A percentile compares a stretch with the other conserved stretches of the same genome.
These are phyloP conservation scores for Lutraria lutraria DNA, from an alignment of 2,888 invertebrate genomes.

Conservation along the genomic window DNA sequence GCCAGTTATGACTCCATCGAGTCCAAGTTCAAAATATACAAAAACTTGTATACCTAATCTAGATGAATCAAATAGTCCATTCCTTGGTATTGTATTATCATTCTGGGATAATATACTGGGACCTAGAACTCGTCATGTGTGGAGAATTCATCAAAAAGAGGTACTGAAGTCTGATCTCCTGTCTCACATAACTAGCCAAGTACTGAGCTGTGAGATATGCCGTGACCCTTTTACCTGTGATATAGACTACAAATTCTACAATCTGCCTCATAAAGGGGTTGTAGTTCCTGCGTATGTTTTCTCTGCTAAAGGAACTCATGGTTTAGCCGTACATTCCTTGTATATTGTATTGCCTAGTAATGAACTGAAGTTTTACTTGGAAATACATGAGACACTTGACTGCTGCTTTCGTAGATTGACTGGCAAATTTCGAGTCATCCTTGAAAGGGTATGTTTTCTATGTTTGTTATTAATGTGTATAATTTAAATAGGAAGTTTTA, in stretches of 20 bases:
- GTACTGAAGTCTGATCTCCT: constrained; percentile 72
- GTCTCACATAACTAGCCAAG: constrained; percentile 81
- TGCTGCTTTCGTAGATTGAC: constrained; percentile 81
- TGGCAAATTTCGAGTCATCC: constrained; percentile 80
- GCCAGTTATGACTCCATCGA: constrained; percentile 74
- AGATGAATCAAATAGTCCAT: constrained; percentile 70
- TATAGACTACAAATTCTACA: constrained; percentile 84
- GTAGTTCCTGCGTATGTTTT: constrained; percentile 84
- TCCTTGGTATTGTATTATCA: constrained; percentile 79
- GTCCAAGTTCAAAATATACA: constrained; percentile 81
- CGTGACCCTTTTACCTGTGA: constrained; percentile 79
- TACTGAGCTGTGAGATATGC: constrained; percentile 85
- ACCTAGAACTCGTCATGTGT: constrained; percentile 83
- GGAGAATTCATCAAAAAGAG: constrained; percentile 75
- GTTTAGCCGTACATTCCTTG: constrained; percentile 80
- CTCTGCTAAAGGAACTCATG: constrained; percentile 78
- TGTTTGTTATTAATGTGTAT: background rate
- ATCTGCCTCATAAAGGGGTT: constrained; percentile 80
- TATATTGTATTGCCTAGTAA: constrained; percentile 81
- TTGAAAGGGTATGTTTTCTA: constrained; percentile 79
- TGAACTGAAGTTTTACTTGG: constrained; percentile 78
- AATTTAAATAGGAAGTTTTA: too few species aligned
- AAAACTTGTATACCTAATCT: constrained; percentile 73
- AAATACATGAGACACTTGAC: constrained; percentile 78
- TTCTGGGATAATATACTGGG: constrained; percentile 86